phyloP scores from a whole-genome alignment of 2,888 invertebrate species.

The Heliconius ethilla region DNA sequence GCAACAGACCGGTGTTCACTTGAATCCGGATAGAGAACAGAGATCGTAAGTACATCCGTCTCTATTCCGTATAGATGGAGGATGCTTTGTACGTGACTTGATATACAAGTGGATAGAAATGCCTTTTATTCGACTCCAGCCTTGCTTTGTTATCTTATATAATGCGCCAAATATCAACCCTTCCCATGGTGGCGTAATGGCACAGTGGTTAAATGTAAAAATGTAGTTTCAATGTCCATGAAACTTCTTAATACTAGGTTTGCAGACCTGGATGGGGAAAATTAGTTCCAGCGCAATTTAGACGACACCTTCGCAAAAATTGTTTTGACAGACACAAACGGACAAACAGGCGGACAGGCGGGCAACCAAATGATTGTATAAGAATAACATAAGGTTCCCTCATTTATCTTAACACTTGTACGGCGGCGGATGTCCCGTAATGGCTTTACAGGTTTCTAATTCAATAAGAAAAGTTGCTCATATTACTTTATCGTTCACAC shows the following conservation, averaged over 20 bases:
- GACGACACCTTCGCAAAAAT: no score
- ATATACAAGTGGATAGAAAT: not conserved
- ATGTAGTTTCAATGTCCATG: no score
- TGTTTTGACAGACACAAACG: not conserved
- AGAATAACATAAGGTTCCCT: not conserved
- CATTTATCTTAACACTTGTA: not conserved
- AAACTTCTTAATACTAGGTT: not conserved
- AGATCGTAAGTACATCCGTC: not conserved
- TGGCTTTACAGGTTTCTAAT: not conserved
- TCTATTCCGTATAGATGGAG: not conserved
- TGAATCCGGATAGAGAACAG: no score
- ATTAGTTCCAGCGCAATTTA: no score
- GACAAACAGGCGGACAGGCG: not conserved
- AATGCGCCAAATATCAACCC: not conserved
- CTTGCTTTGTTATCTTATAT: not conserved
- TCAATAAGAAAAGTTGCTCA: not conserved
- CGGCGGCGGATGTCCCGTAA: not conserved
- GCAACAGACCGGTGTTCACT: no score
- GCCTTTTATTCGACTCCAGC: not conserved
- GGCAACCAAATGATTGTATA: no score
- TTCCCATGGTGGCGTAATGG: not conserved
- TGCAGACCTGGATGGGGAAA: not conserved
- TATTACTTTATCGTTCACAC: not conserved
- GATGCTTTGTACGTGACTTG: constrained; percentile 10
- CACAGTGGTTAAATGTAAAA: not conserved